These are phyloP conservation scores for Wiebesia pumilae DNA, from an alignment of 1,140 invertebrate species.

Conservation along the genomic window DNA sequence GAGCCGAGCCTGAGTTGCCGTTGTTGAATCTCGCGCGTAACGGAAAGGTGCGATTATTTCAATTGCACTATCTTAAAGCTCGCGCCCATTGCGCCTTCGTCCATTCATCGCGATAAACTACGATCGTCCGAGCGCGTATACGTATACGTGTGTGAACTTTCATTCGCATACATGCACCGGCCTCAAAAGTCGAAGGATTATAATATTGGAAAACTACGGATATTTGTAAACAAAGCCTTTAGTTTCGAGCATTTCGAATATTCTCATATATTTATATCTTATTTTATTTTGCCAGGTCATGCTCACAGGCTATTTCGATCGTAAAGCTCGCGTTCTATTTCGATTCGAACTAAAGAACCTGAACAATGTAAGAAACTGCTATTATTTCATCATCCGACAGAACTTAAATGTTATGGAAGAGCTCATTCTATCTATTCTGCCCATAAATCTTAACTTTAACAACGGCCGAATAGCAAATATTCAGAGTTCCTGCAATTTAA, in stretches of 20 bases:
- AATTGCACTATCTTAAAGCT: slow-evolving; percentile 7
- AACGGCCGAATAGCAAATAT: neutral
- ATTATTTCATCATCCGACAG: neutral
- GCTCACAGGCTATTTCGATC: neutral
- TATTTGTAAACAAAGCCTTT: too few relatives aligned
- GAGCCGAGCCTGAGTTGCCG: slow-evolving; percentile 46
- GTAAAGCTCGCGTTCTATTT: too few relatives aligned
- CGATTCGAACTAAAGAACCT: neutral
- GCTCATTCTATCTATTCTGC: neutral
- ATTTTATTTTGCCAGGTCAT: too few relatives aligned
- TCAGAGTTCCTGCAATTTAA: neutral
- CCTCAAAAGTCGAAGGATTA: neutral
- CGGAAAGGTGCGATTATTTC: slow-evolving; percentile 37
- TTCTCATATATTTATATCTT: too few relatives aligned
- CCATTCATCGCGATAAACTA: slow-evolving; percentile 21
- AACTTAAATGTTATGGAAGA: neutral
- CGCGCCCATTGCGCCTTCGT: neutral
- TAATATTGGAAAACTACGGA: neutral
- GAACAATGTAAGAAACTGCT: neutral
- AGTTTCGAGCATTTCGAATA: too few relatives aligned
- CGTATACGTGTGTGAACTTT: neutral
- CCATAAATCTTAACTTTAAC: neutral
- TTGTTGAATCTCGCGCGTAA: slow-evolving; percentile 36
- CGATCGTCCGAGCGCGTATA: neutral
- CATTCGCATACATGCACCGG: neutral